Conservation (phyloP, 2,888 invertebrate genomes). For the Cheilosia impressa region DNA sequence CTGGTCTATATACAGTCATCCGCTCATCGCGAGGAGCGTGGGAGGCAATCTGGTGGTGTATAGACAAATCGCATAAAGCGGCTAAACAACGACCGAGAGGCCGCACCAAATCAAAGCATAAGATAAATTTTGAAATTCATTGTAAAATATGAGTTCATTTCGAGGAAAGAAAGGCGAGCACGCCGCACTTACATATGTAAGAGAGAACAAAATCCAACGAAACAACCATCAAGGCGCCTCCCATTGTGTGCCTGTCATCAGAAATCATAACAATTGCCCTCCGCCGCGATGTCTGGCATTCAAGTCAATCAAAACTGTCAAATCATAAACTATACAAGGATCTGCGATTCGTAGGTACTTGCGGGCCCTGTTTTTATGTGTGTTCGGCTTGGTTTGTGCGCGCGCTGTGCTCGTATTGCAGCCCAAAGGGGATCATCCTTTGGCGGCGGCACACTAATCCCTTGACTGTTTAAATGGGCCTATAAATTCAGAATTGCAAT, state of each 20-base stretch:
- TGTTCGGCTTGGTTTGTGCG: neutral
- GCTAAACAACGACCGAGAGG: slow-evolving; percentile 7
- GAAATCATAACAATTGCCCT: slow-evolving; percentile 76
- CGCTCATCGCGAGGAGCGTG: slow-evolving; percentile 32
- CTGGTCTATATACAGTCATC: slow-evolving; percentile 46
- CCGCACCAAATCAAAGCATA: slow-evolving; percentile 64
- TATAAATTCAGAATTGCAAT: slow-evolving; percentile 72
- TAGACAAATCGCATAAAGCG: slow-evolving; percentile 48
- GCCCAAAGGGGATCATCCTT: slow-evolving; percentile 59
- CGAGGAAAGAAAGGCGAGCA: slow-evolving; percentile 20
- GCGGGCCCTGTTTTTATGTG: slow-evolving; percentile 20
- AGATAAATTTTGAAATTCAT: slow-evolving; percentile 63
- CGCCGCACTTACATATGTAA: neutral
- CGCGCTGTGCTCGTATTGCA: slow-evolving; percentile 14
- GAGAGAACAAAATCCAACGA: slow-evolving; percentile 24
- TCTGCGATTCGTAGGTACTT: slow-evolving; percentile 30
- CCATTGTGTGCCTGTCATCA: slow-evolving; percentile 76
- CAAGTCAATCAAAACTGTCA: slow-evolving; percentile 76
- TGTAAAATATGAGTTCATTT: slow-evolving; percentile 70
- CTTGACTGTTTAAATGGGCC: slow-evolving; percentile 66
- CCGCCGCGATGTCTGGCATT: slow-evolving; percentile 75
- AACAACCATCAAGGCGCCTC: slow-evolving; percentile 73
- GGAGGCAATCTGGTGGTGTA: slow-evolving; percentile 42
- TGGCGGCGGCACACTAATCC: slow-evolving; percentile 66
- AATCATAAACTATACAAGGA: slow-evolving; percentile 71